A percentile compares a stretch with the other conserved stretches of the same genome.
Conservation (phyloP, 2,113 vertebrate species). For the Proterorhinus semilunaris region DNA sequence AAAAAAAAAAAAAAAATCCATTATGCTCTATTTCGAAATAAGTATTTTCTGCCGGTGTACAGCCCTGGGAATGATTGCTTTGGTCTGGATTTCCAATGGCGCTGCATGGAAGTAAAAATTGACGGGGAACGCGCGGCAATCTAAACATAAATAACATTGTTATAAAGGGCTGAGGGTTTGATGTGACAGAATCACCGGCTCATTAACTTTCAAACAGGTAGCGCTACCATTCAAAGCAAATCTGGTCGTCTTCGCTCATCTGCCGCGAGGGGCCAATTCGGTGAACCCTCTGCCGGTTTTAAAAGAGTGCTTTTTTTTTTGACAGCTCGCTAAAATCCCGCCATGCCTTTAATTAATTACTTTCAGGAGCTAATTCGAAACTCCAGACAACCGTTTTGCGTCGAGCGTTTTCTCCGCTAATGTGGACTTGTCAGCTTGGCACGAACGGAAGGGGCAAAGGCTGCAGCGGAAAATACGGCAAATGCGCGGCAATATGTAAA, state of each 20-base stretch:
- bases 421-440: constrained; percentile 2
- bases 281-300: constrained; percentile 29
- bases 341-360: constrained; percentile 7
- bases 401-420: background rate
- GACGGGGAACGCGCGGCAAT: constrained; percentile 46
- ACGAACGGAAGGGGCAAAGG: background rate
- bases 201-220: constrained; percentile 64
- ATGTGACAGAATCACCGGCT: constrained; percentile 68
- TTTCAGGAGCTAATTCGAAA: background rate
- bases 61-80: constrained; percentile 55
- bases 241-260: constrained; percentile 42
- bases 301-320: background rate
- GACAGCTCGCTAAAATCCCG: constrained; percentile 23
- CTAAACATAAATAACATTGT: background rate
- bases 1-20: too few relatives aligned
- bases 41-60: background rate
- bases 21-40: too few relatives aligned
- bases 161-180: constrained; percentile 38
- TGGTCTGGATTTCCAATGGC: constrained; percentile 53
- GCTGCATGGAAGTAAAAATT: constrained; percentile 63
- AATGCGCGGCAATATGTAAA: background rate
- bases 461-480: background rate
- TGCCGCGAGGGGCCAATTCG: constrained; percentile 16
- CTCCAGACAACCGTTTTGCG: background rate
- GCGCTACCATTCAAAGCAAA: constrained; percentile 56